phyloP scores from a whole-genome alignment of 2,797 vertebrate species.

The Rhodeus uyekii region DNA sequence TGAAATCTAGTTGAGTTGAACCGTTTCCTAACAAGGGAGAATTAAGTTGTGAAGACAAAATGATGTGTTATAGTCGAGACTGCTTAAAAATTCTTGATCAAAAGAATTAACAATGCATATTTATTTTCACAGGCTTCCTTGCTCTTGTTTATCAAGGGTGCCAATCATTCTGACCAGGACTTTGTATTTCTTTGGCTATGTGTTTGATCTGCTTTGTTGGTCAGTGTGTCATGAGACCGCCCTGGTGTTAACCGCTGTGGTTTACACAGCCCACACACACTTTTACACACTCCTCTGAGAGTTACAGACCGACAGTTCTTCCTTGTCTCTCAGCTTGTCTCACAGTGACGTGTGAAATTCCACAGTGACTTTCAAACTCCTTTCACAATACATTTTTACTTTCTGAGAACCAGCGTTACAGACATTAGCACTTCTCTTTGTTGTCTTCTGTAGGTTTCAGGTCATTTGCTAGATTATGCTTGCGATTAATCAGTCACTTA shows the following conservation, averaged over 20 bases:
- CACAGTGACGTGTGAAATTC: constrained; percentile 40
- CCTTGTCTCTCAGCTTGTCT: constrained; percentile 33
- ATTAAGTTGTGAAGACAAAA: not conserved
- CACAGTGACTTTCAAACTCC: constrained; percentile 28
- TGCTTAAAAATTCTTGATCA: not conserved
- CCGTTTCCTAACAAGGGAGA: not conserved
- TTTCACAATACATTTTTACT: constrained; percentile 9
- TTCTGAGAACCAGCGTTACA: constrained; percentile 4
- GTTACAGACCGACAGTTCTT: constrained; percentile 16
- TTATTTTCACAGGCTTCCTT: not conserved
- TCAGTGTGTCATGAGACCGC: constrained; percentile 4
- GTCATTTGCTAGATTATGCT: not conserved
- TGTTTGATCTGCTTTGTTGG: constrained; percentile 29
- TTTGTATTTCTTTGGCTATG: not conserved
- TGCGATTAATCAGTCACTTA: not conserved
- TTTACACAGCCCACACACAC: constrained; percentile 2
- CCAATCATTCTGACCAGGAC: not conserved
- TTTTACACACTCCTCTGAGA: constrained; percentile 25
- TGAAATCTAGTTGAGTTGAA: not conserved
- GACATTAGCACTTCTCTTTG: constrained; percentile 12
- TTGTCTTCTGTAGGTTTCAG: not conserved
- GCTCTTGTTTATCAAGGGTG: not conserved
- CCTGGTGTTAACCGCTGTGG: constrained; percentile 6
- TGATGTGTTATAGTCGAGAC: not conserved
- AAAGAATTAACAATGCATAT: not conserved